Evolutionary conservation across 2,797 vertebrate species (phyloP), one percentile per base, ranked within the genome.

Genomic region (Loris lydekkerianus): DNA sequence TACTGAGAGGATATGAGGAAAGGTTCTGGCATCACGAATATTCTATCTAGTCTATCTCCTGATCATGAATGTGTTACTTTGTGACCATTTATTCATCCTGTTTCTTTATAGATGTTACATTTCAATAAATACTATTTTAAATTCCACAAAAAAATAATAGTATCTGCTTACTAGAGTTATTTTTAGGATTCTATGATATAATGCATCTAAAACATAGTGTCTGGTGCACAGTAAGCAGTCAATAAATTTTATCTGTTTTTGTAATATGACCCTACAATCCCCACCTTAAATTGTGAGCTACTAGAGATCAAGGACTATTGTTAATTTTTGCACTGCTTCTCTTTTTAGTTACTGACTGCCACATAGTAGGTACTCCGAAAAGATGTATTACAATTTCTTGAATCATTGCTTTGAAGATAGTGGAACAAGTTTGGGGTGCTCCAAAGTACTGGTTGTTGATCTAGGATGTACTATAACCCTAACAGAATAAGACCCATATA

Each of bases 121-220:
- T 29, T 43, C 20, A 43, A 27, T 11, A 29, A 72, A 56, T 2
- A 31, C 11, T 40, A 34, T 10, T 56, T 67, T 5, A 29, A 43
- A 65, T n/a, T n/a, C 14, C 49, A 53, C 49, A 53, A 15, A 53
- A 49, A 53, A 53, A 83, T 72, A 84, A n/a, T 86, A 58, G 9
- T 69, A 65, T 83, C 34, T 82, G 78, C 43, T 69, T 78, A 46
- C 40, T 70, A 10, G 78, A 82, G 10, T 80, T 95, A 77, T 86
- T 72, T 77, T 60, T 83, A 83, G 10, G 46, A 88, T 75, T 17
- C 34, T 82, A 27, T 69, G 72, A 90, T 49, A 61, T 70, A 91
- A 63, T 89, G 23, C 5, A 7, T 18, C 21, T 80, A 80, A 92
- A 87, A 18, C n/a, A 53, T 46, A 72, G 61, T 34, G 25, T 40